Percentiles rank a stretch among this genome's conserved stretches.
Conservation (phyloP, 2,113 vertebrate genomes). For the Poicephalus gulielmi region DNA sequence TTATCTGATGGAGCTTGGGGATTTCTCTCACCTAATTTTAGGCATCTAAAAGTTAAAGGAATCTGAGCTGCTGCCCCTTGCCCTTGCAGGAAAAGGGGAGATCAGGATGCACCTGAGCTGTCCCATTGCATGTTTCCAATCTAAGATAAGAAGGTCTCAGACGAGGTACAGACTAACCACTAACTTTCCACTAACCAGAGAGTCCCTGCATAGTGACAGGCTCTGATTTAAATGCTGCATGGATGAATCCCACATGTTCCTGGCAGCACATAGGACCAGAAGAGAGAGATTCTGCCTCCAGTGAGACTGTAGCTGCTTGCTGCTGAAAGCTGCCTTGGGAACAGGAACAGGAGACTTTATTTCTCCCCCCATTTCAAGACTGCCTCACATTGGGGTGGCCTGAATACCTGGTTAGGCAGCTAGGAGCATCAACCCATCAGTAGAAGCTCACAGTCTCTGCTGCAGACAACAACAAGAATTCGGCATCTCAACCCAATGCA, state of each 20-base stretch:
- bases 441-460: not conserved
- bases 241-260: not conserved
- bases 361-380: not conserved
- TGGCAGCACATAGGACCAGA: not conserved
- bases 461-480: rapidly evolving
- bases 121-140: not conserved
- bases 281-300: not conserved
- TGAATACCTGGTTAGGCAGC: not conserved
- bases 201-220: not conserved
- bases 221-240: not conserved
- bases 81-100: not conserved
- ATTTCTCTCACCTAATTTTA: not conserved
- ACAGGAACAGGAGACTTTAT: not conserved
- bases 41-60: not conserved
- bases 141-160: not conserved
- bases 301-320: not conserved
- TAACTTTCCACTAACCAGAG: not conserved
- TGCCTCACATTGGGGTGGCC: not conserved
- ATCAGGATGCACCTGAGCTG: not conserved
- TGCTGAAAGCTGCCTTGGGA: not conserved
- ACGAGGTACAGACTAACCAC: not conserved
- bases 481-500: rapidly evolving
- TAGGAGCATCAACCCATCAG: not conserved
- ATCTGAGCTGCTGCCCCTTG: not conserved
- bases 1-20: not conserved